Base-by-base conservation (phyloP, 2,888 invertebrate genomes). In the Platypus cylindrus region DNA sequence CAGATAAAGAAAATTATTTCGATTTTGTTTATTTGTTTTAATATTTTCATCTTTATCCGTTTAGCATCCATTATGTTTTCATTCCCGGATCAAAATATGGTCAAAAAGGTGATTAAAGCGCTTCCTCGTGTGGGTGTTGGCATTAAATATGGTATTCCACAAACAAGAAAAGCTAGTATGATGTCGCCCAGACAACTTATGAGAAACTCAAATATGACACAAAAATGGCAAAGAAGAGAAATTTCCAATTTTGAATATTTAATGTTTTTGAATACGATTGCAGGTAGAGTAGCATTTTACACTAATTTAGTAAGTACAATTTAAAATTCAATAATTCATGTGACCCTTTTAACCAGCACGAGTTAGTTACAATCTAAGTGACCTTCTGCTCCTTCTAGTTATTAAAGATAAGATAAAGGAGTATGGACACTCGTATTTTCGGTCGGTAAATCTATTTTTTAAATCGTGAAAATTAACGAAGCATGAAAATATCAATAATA, bases 181-280 rank as follows among this genome's bases (percentile, higher is more conserved):
- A 97, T 98, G 87, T 89, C 95, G 2, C 94, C 98, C 0, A 77
- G 95, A 9, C 97, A 98, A 63, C 73, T 99, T 52, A 99, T 97
- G 87, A 79, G 95, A 54, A 89, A 93, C 68, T 97, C 97, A 15
- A 95, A 97, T 66, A 99, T 99, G 98, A 97, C 95, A 30, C 93
- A 94, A 66, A 90, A 94, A 64, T 98, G 98, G 98, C 97, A 97
- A 64, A 74, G 95, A 15, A 71, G 98, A 27, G 98, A 99, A 66
- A 97, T 99, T 53, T 94, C 95, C 43, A 99, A 99, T 68, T 99
- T 98, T 66, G 98, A 99, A 67, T 99, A 99, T 63, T 75, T 99
- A 51, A 99, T 99, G 97, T 99, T 98, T 70, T 78, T 99, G 48
- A 99, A 99, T 64, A 99, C 98, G 12, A 95, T 99, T 47, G 97